Evolutionary conservation across 2,113 vertebrate species (phyloP), one percentile per base, ranked within the genome.

Genomic region (Rhadina sibilatrix): DNA sequence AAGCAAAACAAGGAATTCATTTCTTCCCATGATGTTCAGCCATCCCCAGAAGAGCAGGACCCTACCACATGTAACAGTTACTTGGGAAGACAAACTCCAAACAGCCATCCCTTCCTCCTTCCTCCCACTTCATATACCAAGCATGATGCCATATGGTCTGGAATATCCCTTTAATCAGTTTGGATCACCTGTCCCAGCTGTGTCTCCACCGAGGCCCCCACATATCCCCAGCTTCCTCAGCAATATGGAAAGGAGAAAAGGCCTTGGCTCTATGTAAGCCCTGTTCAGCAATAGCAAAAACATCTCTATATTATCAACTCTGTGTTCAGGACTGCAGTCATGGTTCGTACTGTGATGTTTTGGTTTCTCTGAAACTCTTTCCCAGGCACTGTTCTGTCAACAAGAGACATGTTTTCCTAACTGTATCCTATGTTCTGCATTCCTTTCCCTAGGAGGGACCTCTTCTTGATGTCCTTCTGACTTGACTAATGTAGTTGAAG

Each of bases 11-110:
- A 44, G 33, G 23, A 52, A 52, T 59, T 66, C 5, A 38, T 19
- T 52, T 3, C 19, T 44, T 66, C 37, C 33, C 19, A 7, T 18
- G 33, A 15, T 35, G 25, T 24, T 42, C 66, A 64, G 24, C 13
- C 40, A 63, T 27, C 13, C 49, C 30, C 47, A 49, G 21, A 16
- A 88, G 13, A 42, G n/a, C 47, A 63, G 6, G 3, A 5, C 9
- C 30, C 16, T n/a, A 61, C 30, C 24, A 40, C 13, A 30, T 1
- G 1, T 5, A 56, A 35, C 3, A 14, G 8, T 11, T 7, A 35
- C 20, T 40, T 49, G 49, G 21, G 40, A 71, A 63, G 21, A 8
- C 23, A 63, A 40, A 42, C 16, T 16, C 15, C 8, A 10, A 54
- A 56, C 10, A 38, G 5, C n/a, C 20, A 54, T 16, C 24, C 28